Conservation (phyloP, 2,797 vertebrate genomes). For the Xiphorhynchus erythropygius region DNA sequence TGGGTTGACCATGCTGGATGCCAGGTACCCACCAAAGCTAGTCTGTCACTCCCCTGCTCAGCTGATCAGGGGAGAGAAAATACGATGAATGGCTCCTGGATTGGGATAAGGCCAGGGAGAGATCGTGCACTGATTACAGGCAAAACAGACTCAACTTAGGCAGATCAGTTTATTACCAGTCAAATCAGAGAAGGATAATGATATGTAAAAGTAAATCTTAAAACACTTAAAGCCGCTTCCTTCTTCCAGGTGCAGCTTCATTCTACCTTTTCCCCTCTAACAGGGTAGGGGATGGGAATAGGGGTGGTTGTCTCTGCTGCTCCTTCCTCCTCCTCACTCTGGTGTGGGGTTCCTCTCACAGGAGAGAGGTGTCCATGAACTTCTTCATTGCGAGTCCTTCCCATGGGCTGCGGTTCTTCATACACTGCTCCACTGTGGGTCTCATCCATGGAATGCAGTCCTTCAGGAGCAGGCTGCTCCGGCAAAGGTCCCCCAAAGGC, state of each 20-base stretch:
- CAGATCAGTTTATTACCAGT: background rate
- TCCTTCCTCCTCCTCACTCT: background rate
- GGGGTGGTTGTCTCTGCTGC: background rate
- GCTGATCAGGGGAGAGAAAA: background rate
- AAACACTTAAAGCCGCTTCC: background rate
- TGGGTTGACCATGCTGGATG: background rate
- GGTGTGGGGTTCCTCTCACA: rapidly evolving
- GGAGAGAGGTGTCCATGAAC: background rate
- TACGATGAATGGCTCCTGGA: background rate
- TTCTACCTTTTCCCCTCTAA: background rate
- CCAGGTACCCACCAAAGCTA: background rate
- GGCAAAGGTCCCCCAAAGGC: rapidly evolving
- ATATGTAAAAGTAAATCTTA: background rate
- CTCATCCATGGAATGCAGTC: rapidly evolving
- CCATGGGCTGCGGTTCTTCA: background rate
- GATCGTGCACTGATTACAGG: background rate
- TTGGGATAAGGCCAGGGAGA: background rate
- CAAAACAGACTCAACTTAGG: background rate
- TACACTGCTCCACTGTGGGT: background rate
- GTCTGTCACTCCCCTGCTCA: background rate
- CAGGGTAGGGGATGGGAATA: background rate
- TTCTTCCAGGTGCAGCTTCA: background rate
- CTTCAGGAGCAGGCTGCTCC: background rate
- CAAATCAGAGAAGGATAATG: background rate
- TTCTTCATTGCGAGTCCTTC: background rate